Evolutionary conservation across 2,888 invertebrate genomes (phyloP).

Genomic region (Xylophagus ater): DNA sequence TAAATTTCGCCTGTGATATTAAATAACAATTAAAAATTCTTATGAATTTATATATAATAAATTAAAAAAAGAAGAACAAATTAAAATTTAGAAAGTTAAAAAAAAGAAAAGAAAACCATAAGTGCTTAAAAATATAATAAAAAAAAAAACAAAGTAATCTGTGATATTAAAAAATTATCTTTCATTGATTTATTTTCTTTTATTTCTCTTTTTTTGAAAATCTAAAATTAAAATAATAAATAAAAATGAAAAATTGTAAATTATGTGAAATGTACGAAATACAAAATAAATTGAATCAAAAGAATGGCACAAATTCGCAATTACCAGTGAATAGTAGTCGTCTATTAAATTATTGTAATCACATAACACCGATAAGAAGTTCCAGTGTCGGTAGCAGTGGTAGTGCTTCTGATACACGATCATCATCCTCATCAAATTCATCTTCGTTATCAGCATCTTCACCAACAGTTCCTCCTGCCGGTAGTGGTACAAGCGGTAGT

Average conservation of each 20-base stretch:
- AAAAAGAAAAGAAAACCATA: too few species aligned
- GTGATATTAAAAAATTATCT: slow-evolving; percentile 6
- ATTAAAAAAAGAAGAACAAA: too few species aligned
- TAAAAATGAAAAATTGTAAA: slow-evolving; percentile 22
- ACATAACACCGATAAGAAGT: slow-evolving; percentile 22
- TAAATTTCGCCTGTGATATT: slow-evolving; percentile 5
- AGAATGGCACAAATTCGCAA: slow-evolving; percentile 1
- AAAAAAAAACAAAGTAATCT: slow-evolving; percentile 3
- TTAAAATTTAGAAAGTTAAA: too few species aligned
- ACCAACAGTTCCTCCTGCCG: slow-evolving; percentile 7
- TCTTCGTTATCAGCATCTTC: slow-evolving; percentile 21
- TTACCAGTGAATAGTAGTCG: slow-evolving; percentile 3
- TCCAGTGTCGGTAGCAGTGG: slow-evolving; percentile 34
- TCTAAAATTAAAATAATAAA: slow-evolving; percentile 4
- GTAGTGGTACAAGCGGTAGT: slow-evolving; percentile 8
- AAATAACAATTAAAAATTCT: too few species aligned
- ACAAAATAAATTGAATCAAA: slow-evolving; percentile 13
- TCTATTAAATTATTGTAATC: slow-evolving; percentile 10
- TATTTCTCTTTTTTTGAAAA: neutral
- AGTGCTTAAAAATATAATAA: too few species aligned
- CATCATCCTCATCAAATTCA: slow-evolving; percentile 28
- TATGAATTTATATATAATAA: too few species aligned
- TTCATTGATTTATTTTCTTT: neutral
- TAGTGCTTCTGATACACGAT: slow-evolving; percentile 30
- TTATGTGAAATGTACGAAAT: slow-evolving; percentile 20